Base-by-base conservation (phyloP, 1,140 invertebrate genomes). In the Cecropterus lyciades region DNA sequence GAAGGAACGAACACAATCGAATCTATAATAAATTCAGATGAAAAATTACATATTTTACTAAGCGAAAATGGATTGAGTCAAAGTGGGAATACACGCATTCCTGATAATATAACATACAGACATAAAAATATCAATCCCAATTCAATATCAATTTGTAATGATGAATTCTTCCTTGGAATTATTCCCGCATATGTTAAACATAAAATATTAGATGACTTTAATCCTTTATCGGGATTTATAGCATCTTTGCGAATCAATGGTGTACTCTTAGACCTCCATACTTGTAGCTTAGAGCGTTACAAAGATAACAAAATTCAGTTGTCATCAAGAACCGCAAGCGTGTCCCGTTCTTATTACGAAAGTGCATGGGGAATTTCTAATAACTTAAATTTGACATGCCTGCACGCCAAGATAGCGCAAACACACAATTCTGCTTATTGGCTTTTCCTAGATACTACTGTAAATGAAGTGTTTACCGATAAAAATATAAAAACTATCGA, bases 301-400 rank as follows among this genome's bases (percentile, higher is more conserved):
- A 85, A 78, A 68, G 74, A 84, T 37, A 75, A 74, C 27, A 77
- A 63, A 30, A 40, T 85, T 9, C 85, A 88, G 49, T 60, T 91
- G 10, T 88, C 89, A 7, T 89, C 89, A 27, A 73, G 79, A 56
- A 84, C 84, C 8, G 86, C 89, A 4, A 91, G 89, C 70, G 55
- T 90, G 24, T 91, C 89, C 13, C 79, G 80, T 24, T 80, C 75
- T 5, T 91, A 91, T 66, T 77, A 85, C 16, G 89, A 91, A 79
- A 84, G 69, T 27, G 65, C 65, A 55, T 89, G 85, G 89, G 87
- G 85, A 17, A 78, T 75, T 30, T 85, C 85, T 5, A 82, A 85
- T 15, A 72, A 56, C 24, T 65, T 91, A n/a, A 91, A 90, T 73
- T 66, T 91, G 40, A 82, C 86, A n/a, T 91, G 89, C 52, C 67